These are phyloP conservation scores for Theodoxus fluviatilis DNA, from an alignment of 2,888 invertebrate species.

Conservation along the genomic window DNA sequence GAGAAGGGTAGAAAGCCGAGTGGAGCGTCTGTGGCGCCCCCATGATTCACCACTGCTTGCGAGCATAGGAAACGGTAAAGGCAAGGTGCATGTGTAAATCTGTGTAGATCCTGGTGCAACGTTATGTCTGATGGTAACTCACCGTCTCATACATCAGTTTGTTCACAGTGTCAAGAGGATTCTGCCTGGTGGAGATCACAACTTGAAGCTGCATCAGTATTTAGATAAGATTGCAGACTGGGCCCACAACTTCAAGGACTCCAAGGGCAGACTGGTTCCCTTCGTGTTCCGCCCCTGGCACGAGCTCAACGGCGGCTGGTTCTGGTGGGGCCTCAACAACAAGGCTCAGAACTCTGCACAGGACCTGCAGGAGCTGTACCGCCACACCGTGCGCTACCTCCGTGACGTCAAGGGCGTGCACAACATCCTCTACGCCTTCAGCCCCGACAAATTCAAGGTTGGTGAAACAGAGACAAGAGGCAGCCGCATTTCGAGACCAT, in stretches of 20 bases:
- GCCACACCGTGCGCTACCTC: slow-evolving; percentile 31
- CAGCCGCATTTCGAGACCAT: too few species aligned
- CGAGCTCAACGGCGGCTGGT: slow-evolving; percentile 39
- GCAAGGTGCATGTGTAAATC: too few species aligned
- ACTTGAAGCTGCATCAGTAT: slow-evolving; percentile 25
- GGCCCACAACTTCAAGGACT: slow-evolving; percentile 29
- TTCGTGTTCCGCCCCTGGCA: slow-evolving; percentile 37
- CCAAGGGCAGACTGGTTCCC: slow-evolving; percentile 29
- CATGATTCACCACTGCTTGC: too few species aligned
- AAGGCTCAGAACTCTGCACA: slow-evolving; percentile 29
- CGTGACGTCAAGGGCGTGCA: slow-evolving; percentile 33
- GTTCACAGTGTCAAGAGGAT: slow-evolving; percentile 28
- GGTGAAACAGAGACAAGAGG: too few species aligned
- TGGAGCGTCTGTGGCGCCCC: too few species aligned
- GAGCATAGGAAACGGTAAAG: too few species aligned
- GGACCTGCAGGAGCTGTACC: slow-evolving; percentile 32
- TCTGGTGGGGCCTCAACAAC: slow-evolving; percentile 37
- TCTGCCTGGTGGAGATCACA: slow-evolving; percentile 32
- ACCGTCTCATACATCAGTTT: too few species aligned
- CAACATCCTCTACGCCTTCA: slow-evolving; percentile 35
- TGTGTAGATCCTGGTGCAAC: too few species aligned
- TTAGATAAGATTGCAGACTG: slow-evolving; percentile 31
- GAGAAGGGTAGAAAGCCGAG: too few species aligned
- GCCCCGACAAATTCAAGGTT: slow-evolving; percentile 30
- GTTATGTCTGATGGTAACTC: too few species aligned